Evolutionary conservation across 2,888 invertebrate species (phyloP).

Genomic region (Megalurothrips usitatus): DNA sequence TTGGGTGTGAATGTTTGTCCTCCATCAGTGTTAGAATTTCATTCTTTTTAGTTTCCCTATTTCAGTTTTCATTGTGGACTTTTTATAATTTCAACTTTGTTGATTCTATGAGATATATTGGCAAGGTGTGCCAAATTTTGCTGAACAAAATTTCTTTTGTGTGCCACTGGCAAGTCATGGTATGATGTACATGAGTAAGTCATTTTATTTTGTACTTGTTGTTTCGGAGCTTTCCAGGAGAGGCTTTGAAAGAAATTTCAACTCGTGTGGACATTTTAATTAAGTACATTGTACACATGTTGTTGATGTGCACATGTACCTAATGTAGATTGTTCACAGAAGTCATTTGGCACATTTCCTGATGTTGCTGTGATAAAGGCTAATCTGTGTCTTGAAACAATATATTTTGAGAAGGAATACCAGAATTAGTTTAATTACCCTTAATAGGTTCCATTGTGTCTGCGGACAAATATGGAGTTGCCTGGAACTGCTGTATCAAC

Average conservation of each 20-base stretch:
- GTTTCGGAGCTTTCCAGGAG: neutral
- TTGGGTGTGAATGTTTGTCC: conserved; percentile 13
- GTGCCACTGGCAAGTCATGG: no score
- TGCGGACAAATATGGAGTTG: neutral
- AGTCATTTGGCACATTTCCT: neutral
- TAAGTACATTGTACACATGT: neutral
- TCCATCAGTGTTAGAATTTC: neutral
- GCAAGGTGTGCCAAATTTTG: neutral
- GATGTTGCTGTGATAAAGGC: neutral
- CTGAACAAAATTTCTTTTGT: neutral
- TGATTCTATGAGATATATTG: neutral
- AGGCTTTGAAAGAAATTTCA: neutral
- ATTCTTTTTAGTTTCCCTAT: neutral
- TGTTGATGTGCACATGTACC: neutral
- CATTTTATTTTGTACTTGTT: neutral
- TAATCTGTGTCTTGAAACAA: neutral
- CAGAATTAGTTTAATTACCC: neutral
- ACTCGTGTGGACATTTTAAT: neutral
- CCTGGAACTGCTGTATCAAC: neutral
- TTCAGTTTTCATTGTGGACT: neutral
- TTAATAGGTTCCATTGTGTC: neutral
- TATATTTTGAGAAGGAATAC: neutral
- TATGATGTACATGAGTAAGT: neutral
- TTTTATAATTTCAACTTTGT: neutral
- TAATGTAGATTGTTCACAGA: neutral